Percentiles rank a stretch among this genome's conserved stretches.
Conservation (phyloP, 2,888 invertebrate species). For the Drosophila prolongata region DNA sequence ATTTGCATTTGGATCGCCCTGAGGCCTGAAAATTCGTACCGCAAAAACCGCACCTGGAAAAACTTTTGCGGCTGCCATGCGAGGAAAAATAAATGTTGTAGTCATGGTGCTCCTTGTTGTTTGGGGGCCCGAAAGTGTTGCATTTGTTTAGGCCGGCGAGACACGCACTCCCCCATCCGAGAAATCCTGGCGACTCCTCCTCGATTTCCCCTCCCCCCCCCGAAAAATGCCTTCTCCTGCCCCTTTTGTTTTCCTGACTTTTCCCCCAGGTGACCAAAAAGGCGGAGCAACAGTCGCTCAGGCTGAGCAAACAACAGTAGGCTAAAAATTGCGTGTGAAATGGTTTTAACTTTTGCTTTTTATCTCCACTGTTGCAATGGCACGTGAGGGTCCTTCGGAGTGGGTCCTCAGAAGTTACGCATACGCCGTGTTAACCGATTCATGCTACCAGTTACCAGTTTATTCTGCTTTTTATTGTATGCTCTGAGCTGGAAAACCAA, state of each 20-base stretch:
- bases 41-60: slow-evolving; percentile 59
- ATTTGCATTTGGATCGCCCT: slow-evolving; percentile 64
- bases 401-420: slow-evolving; percentile 72
- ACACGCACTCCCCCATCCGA: slow-evolving; percentile 55
- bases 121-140: slow-evolving; percentile 66
- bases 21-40: slow-evolving; percentile 53
- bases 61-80: slow-evolving; percentile 40
- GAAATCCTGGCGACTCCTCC: background rate
- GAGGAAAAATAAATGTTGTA: slow-evolving; percentile 66
- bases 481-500: slow-evolving; percentile 1
- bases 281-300: slow-evolving; percentile 36
- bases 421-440: slow-evolving; percentile 60
- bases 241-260: slow-evolving; percentile 7
- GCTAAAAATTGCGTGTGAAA: slow-evolving; percentile 78
- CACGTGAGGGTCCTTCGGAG: slow-evolving; percentile 58
- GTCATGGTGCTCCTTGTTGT: slow-evolving; percentile 59
- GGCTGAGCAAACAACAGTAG: slow-evolving; percentile 46
- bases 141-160: slow-evolving; percentile 72
- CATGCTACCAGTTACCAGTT: slow-evolving; percentile 32
- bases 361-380: slow-evolving; percentile 72
- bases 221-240: slow-evolving; percentile 12
- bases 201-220: slow-evolving; percentile 9
- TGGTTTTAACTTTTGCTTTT: slow-evolving; percentile 80
- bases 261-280: slow-evolving; percentile 53
- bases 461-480: slow-evolving; percentile 29